Evolutionary conservation across 1,140 invertebrate genomes (phyloP).

Genomic region (Trachymyrmex cornetzi): DNA sequence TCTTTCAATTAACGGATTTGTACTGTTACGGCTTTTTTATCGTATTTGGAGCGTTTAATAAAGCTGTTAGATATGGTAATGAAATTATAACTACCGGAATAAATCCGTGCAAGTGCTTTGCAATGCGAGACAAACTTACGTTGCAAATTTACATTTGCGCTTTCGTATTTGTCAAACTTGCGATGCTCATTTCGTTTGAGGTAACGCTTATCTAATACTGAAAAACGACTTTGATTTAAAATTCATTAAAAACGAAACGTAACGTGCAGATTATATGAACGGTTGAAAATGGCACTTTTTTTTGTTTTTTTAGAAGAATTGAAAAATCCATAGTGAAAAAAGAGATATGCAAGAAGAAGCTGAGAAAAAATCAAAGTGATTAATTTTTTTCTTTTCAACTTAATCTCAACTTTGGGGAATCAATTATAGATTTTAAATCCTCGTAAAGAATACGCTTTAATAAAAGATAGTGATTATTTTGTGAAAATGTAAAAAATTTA

Average conservation of each 20-base stretch:
- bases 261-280: conserved; percentile 14
- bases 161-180: background rate
- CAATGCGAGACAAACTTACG: background rate
- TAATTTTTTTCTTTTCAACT: conserved; percentile 28
- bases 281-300: background rate
- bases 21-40: conserved; percentile 3
- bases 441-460: background rate
- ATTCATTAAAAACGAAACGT: conserved; percentile 31
- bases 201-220: background rate
- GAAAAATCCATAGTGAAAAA: background rate
- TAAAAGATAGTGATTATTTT: background rate
- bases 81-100: conserved; percentile 23
- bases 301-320: background rate
- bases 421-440: background rate
- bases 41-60: background rate
- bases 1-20: background rate
- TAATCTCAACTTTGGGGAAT: conserved; percentile 10
- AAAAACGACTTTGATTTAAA: conserved; percentile 35
- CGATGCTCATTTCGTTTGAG: conserved; percentile 35
- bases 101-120: background rate
- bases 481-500: conserved; percentile 6
- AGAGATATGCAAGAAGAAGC: background rate
- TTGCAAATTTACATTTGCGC: background rate
- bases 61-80: background rate
- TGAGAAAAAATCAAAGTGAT: conserved; percentile 31